A percentile compares a stretch with the other conserved stretches of the same genome.
These are phyloP conservation scores for Dicrurus megarhynchus DNA, from an alignment of 2,113 vertebrate species.

Conservation along the genomic window DNA sequence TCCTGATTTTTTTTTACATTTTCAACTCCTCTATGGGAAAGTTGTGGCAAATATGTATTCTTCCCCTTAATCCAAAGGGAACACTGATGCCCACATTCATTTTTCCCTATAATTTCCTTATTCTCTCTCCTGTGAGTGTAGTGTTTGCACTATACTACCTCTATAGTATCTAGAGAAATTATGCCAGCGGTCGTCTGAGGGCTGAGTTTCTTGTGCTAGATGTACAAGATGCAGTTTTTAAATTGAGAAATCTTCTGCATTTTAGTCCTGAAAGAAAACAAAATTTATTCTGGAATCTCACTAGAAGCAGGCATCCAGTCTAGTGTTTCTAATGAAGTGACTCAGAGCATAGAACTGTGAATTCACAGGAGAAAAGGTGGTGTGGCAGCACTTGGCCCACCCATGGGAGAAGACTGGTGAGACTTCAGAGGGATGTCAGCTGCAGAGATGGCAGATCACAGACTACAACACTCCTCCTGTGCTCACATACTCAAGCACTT, in stretches of 20 bases:
- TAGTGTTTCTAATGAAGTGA: background rate
- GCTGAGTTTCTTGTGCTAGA: background rate
- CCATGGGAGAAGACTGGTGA: background rate
- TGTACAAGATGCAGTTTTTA: background rate
- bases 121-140: background rate
- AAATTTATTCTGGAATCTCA: background rate
- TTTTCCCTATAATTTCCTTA: background rate
- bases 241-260: background rate
- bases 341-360: background rate
- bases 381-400: background rate
- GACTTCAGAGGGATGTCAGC: background rate
- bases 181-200: accelerated
- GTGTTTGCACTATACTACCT: background rate
- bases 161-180: background rate
- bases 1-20: background rate
- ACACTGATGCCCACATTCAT: background rate
- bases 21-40: background rate
- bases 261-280: background rate
- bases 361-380: background rate
- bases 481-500: accelerated
- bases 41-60: background rate
- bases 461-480: background rate
- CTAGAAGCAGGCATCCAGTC: background rate
- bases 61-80: background rate
- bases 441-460: background rate